A percentile compares a stretch with the other conserved stretches of the same genome.
Evolutionary conservation across 2,113 vertebrate species (phyloP).

Genomic region (Amphilophus citrinellus): DNA sequence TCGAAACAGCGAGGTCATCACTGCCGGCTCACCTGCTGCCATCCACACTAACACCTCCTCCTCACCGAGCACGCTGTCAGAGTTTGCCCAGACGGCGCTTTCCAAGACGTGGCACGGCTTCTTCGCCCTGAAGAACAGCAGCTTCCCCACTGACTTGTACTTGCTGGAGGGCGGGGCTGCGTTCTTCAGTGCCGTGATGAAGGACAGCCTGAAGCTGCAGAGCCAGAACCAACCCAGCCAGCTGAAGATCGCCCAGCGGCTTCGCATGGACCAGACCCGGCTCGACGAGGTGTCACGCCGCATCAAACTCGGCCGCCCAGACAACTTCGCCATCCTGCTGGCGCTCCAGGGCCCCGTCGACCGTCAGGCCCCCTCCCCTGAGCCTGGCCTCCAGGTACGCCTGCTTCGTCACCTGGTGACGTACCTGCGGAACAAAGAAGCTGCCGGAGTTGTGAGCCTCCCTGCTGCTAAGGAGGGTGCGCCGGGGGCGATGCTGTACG

Average conservation of each 20-base stretch:
- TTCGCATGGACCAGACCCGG: constrained; percentile 96
- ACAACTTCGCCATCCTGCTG: constrained; percentile 92
- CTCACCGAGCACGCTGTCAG: constrained; percentile 86
- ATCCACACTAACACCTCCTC: constrained; percentile 76
- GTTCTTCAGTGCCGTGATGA: constrained; percentile 88
- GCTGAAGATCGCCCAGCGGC: constrained; percentile 97
- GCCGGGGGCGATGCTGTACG: constrained; percentile 94
- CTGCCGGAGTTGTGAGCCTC: constrained; percentile 96
- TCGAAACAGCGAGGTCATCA: constrained; percentile 81
- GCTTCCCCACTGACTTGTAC: constrained; percentile 95
- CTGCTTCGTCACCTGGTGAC: constrained; percentile 98
- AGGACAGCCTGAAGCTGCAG: constrained; percentile 79
- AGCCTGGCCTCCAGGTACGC: constrained; percentile 93
- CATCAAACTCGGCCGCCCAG: constrained; percentile 91
- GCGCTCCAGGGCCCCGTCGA: constrained; percentile 89
- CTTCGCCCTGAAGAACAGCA: constrained; percentile 97
- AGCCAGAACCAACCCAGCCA: constrained; percentile 85
- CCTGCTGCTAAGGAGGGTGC: constrained; percentile 90
- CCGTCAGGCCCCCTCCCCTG: constrained; percentile 78
- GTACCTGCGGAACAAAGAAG: constrained; percentile 99
- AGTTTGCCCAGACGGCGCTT: constrained; percentile 90
- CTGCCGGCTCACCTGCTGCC: constrained; percentile 3
- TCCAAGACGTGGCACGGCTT: constrained; percentile 93
- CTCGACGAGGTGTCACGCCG: constrained; percentile 96
- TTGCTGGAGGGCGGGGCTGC: constrained; percentile 91